A percentile compares a stretch with the other conserved stretches of the same genome.
These are phyloP conservation scores for Mormoops blainvillei DNA, from an alignment of 2,113 vertebrate genomes.

Conservation along the genomic window DNA sequence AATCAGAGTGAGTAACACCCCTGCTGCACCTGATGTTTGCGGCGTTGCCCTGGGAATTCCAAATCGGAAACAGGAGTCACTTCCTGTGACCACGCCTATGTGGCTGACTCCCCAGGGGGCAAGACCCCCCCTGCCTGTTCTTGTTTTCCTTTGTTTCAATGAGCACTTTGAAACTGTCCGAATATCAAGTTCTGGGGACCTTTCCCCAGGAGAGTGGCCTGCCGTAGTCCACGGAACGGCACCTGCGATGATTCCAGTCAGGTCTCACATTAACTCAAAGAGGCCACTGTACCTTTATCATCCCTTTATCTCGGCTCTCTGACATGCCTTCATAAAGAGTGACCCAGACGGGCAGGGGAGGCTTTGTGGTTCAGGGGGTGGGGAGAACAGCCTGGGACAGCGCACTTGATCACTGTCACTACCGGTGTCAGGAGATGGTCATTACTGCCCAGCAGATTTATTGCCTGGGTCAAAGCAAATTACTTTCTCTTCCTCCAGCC, in stretches of 20 bases:
- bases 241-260: conserved; percentile 48
- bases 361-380: conserved; percentile 27
- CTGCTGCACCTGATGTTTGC: conserved; percentile 30
- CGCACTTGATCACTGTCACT: conserved; percentile 76
- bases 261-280: neutral
- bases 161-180: neutral
- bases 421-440: conserved; percentile 72
- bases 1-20: neutral
- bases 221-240: neutral
- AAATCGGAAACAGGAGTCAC: conserved; percentile 22
- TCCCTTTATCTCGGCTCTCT: conserved; percentile 3
- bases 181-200: neutral
- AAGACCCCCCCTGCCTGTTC: neutral
- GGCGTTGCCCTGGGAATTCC: conserved; percentile 21
- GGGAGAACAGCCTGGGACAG: conserved; percentile 27
- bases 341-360: neutral
- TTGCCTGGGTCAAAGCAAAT: conserved; percentile 79
- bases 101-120: neutral
- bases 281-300: neutral
- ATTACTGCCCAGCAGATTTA: conserved; percentile 79
- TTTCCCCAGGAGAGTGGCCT: neutral
- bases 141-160: conserved; percentile 5
- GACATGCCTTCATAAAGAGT: conserved; percentile 26
- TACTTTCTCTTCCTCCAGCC: conserved; percentile 73
- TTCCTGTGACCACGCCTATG: neutral